These are phyloP conservation scores for Gnatocerus cornutus DNA, from an alignment of 2,888 invertebrate species.

Conservation along the genomic window DNA sequence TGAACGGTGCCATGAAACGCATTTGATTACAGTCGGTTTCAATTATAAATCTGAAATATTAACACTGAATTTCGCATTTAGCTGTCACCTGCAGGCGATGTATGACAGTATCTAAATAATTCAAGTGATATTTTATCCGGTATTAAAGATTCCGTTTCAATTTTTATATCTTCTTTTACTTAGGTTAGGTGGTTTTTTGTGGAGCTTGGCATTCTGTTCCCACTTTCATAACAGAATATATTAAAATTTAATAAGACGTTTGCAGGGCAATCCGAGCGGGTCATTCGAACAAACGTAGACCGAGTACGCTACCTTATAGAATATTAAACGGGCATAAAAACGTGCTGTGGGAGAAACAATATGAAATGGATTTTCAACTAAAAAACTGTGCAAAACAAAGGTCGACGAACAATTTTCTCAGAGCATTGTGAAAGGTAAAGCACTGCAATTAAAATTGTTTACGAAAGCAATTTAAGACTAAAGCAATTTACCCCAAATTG, in stretches of 20 bases:
- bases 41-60: slow-evolving; percentile 50
- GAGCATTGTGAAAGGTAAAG: not conserved
- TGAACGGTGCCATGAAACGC: slow-evolving; percentile 17
- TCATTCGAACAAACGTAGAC: slow-evolving; percentile 55
- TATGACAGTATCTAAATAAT: not conserved
- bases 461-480: slow-evolving; percentile 39
- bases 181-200: slow-evolving; percentile 51
- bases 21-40: slow-evolving; percentile 39
- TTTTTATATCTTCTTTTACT: slow-evolving; percentile 55
- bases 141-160: slow-evolving; percentile 50
- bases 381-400: slow-evolving; percentile 46
- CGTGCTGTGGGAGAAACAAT: slow-evolving; percentile 58
- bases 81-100: slow-evolving; percentile 40
- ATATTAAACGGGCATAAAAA: slow-evolving; percentile 58
- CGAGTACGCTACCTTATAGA: slow-evolving; percentile 53
- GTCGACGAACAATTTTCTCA: slow-evolving; percentile 5
- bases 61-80: slow-evolving; percentile 48
- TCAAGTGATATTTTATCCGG: slow-evolving; percentile 8
- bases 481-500: slow-evolving; percentile 42
- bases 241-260: slow-evolving; percentile 57
- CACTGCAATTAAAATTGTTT: slow-evolving; percentile 43
- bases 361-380: slow-evolving; percentile 55
- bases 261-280: slow-evolving; percentile 55
- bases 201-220: slow-evolving; percentile 52
- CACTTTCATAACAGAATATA: slow-evolving; percentile 57